Evolutionary conservation across 2,113 vertebrate species (phyloP).

Genomic region (Platysteira castanea): DNA sequence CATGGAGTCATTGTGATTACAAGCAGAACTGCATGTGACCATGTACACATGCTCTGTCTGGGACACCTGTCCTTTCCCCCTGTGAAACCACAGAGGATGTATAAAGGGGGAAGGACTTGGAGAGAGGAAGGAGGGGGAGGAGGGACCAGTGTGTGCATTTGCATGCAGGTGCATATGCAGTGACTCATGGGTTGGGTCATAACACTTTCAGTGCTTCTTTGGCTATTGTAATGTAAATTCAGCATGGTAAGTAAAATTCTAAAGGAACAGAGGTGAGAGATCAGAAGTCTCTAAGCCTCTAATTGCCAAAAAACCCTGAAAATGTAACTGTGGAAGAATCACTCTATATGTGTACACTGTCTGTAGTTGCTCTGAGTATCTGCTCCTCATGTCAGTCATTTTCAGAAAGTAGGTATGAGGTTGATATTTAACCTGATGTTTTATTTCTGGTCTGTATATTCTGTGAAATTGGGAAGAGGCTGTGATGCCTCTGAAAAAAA

Average conservation of each 20-base stretch:
- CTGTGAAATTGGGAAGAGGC: neutral
- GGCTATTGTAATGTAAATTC: neutral
- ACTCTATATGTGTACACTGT: fast-evolving
- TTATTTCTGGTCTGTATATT: neutral
- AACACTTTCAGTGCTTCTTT: neutral
- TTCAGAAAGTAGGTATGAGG: neutral
- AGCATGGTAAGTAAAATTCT: neutral
- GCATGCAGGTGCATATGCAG: neutral
- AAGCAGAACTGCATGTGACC: neutral
- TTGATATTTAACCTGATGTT: neutral
- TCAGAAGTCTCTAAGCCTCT: neutral
- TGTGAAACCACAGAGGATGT: neutral
- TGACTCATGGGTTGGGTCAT: neutral
- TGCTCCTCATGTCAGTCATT: neutral
- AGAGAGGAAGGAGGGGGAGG: neutral
- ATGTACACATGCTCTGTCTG: neutral
- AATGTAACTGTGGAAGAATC: fast-evolving
- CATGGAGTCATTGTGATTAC: neutral
- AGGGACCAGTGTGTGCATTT: neutral
- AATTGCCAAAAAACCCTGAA: neutral
- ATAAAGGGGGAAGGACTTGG: neutral
- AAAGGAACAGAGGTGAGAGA: neutral
- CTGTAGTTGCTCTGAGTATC: neutral
- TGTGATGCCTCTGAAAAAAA: neutral
- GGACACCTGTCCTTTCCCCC: neutral